Conservation (phyloP, 2,888 invertebrate genomes). For the Anagyrus pseudococci region DNA sequence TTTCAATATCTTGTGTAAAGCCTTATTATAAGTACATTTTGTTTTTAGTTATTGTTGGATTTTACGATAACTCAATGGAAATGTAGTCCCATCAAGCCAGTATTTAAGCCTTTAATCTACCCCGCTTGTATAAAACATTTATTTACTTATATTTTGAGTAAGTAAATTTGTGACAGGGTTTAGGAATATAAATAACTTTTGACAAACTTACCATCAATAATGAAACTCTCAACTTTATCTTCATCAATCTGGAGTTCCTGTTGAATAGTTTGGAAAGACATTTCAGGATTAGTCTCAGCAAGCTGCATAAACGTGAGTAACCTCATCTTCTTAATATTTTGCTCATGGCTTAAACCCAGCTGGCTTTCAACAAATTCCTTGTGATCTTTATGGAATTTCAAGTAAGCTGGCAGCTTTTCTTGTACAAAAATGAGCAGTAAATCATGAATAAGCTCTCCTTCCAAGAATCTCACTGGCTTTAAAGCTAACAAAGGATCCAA, state of each 20-base stretch:
- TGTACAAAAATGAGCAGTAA: constrained; percentile 93
- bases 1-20: neutral
- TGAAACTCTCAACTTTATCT: constrained; percentile 92
- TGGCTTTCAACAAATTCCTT: constrained; percentile 83
- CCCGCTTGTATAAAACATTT: constrained; percentile 39
- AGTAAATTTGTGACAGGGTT: constrained; percentile 26
- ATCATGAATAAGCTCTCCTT: constrained; percentile 95
- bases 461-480: constrained; percentile 93
- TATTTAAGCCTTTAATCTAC: constrained; percentile 52
- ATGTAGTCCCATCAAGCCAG: constrained; percentile 50
- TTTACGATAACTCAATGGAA: constrained; percentile 52
- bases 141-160: constrained; percentile 15
- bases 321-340: constrained; percentile 96
- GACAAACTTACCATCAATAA: constrained; percentile 85
- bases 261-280: constrained; percentile 88
- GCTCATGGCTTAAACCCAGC: constrained; percentile 83
- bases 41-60: constrained; percentile 46
- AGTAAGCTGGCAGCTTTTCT: constrained; percentile 90
- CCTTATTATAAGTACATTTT: neutral
- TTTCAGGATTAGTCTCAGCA: constrained; percentile 91
- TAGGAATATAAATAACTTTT: neutral
- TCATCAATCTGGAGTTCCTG: constrained; percentile 86
- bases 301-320: constrained; percentile 96
- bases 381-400: constrained; percentile 90
- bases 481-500: constrained; percentile 92